Conservation (phyloP, 2,113 vertebrate genomes). For the Pachypanchax playfairii region DNA sequence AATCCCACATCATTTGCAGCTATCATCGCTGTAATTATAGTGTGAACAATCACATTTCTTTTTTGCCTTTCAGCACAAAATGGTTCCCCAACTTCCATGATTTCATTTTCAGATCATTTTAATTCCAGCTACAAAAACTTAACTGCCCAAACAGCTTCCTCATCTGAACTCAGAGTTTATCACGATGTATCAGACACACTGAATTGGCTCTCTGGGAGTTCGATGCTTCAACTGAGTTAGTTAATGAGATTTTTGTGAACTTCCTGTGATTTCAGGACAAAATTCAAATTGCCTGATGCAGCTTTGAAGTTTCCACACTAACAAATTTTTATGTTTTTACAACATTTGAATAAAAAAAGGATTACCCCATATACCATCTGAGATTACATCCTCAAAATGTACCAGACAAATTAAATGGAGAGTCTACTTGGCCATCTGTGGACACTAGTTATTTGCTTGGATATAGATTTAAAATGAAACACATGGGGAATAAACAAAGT, state of each 20-base stretch:
- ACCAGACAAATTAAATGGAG: neutral
- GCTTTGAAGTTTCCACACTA: constrained; percentile 47
- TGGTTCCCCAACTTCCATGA: no score
- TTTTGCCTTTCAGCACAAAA: no score
- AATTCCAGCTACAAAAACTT: no score
- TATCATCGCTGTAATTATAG: no score
- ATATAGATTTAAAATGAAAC: constrained; percentile 13
- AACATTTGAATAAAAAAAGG: neutral
- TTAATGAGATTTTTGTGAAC: constrained; percentile 18
- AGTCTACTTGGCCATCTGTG: constrained; percentile 9
- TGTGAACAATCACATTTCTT: no score
- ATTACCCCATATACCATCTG: neutral
- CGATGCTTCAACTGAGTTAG: neutral
- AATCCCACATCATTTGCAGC: no score
- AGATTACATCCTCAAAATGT: constrained; percentile 3
- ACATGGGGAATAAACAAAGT: constrained; percentile 38
- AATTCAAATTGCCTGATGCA: constrained; percentile 38
- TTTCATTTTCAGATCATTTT: no score
- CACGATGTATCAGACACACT: no score
- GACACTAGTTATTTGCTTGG: neutral
- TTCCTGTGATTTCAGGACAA: constrained; percentile 15
- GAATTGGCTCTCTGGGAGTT: no score
- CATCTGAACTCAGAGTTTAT: no score
- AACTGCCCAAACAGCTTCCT: no score
- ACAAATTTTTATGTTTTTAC: constrained; percentile 23